Base-by-base conservation (phyloP, 1,140 invertebrate species). In the Sesamia nonagrioides region DNA sequence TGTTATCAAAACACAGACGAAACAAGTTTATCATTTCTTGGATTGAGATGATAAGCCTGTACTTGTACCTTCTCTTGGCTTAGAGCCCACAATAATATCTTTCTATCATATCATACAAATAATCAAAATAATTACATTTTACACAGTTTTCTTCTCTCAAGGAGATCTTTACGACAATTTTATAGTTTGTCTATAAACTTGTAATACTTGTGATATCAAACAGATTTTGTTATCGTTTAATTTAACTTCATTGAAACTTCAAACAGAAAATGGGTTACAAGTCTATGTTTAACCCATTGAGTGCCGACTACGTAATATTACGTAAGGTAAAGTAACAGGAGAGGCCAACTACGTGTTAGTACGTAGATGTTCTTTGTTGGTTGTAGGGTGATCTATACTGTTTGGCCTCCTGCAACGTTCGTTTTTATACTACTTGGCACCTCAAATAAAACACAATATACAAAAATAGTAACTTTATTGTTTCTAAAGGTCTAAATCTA, bases 91-190 rank as follows among this genome's bases (percentile, higher is more conserved):
- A 61, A 61, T 61, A 40, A 60, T 35, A 61, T 17, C 33, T 61
- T 1, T 9, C 15, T 45, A 48, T 68, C 63, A 68, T 45, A 48
- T 68, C 63, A 68, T 40, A 48, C 21, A 68, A 61, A 61, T 61
- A 37, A 68, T 68, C 33, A 45, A 68, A 68, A 45, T 68, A 68
- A 42, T 37, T 54, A 72, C 17, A 54, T 50, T 17, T 72, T 18
- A 72, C 35, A 72, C 50, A 54, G 69, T 56, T 40, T 68, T 40
- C 8, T 15, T 56, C 66, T 72, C 1, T 4, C 21, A 40, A 66
- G 15, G 18, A 45, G 37, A 17, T 54, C 45, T 72, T 72, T 56
- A 72, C 69, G 69, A 72, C 33, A 37, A 11, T 72, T 72, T 72
- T 40, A 72, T 72, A 72, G 69, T 52, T 56, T 35, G 33, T 0